A percentile compares a stretch with the other conserved stretches of the same genome.
Conservation (phyloP, 2,113 vertebrate species). For the Bagarius yarrelli region DNA sequence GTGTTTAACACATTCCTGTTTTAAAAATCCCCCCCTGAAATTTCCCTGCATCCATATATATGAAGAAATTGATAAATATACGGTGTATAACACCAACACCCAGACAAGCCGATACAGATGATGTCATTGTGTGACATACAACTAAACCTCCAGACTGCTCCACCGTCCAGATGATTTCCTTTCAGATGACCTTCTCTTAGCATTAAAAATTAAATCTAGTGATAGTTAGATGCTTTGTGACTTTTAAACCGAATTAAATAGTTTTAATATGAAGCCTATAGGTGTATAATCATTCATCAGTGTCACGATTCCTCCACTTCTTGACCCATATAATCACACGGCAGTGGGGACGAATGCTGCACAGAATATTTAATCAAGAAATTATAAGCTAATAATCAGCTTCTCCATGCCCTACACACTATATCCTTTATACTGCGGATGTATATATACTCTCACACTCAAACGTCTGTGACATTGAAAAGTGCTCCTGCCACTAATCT, state of each 20-base stretch:
- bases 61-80: too few species aligned
- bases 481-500: slow-evolving; percentile 45
- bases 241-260: neutral
- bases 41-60: neutral
- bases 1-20: slow-evolving; percentile 3
- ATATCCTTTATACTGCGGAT: neutral
- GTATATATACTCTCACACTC: neutral
- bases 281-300: slow-evolving; percentile 31
- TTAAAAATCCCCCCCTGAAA: neutral
- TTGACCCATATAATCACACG: slow-evolving; percentile 52
- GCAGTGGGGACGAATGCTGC: slow-evolving; percentile 37
- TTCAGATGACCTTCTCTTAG: neutral
- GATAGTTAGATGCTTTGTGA: neutral
- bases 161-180: too few species aligned
- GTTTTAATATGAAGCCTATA: neutral
- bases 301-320: slow-evolving; percentile 30
- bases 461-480: slow-evolving; percentile 29
- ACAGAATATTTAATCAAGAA: slow-evolving; percentile 59
- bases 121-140: neutral
- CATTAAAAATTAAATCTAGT: slow-evolving; percentile 5
- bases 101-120: neutral
- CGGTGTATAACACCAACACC: too few species aligned
- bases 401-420: slow-evolving; percentile 13
- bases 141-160: neutral
- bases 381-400: slow-evolving; percentile 48